Evolutionary conservation across 2,888 invertebrate species (phyloP).

Genomic region (Melangyna quadrimaculata): DNA sequence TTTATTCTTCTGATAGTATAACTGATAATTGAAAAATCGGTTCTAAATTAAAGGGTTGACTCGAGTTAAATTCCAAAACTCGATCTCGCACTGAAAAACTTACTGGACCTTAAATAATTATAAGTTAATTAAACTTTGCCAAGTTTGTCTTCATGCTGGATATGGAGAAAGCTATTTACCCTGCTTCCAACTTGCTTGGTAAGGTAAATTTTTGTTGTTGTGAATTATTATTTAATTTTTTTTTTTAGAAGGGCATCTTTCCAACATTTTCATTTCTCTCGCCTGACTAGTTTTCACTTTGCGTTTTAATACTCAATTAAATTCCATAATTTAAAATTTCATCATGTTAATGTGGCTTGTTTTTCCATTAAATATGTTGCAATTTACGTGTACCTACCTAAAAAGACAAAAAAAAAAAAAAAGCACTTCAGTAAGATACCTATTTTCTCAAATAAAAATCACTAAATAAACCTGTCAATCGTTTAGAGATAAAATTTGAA

Average conservation of each 20-base stretch:
- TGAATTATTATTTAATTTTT: background rate
- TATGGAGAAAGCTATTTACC: no score
- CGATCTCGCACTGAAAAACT: no score
- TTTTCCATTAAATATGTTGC: background rate
- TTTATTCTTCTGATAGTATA: no score
- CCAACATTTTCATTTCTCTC: background rate
- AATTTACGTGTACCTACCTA: no score
- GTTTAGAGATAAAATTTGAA: background rate
- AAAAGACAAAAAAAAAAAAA: background rate
- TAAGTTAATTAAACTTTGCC: background rate
- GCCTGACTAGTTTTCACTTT: background rate
- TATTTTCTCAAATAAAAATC: slow-evolving; percentile 4
- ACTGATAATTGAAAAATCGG: no score
- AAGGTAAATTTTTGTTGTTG: background rate
- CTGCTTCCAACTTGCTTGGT: no score
- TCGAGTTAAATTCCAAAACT: no score
- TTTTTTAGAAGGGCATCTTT: background rate
- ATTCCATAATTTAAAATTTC: slow-evolving; percentile 7
- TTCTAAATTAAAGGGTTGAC: no score
- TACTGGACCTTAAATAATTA: no score
- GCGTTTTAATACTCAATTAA: background rate
- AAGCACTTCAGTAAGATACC: background rate
- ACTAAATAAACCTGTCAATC: slow-evolving; percentile 30
- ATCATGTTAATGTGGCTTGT: background rate
- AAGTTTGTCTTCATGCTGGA: no score